These are phyloP conservation scores for Eulemur rufifrons DNA, from an alignment of 2,113 vertebrate species.

Conservation along the genomic window DNA sequence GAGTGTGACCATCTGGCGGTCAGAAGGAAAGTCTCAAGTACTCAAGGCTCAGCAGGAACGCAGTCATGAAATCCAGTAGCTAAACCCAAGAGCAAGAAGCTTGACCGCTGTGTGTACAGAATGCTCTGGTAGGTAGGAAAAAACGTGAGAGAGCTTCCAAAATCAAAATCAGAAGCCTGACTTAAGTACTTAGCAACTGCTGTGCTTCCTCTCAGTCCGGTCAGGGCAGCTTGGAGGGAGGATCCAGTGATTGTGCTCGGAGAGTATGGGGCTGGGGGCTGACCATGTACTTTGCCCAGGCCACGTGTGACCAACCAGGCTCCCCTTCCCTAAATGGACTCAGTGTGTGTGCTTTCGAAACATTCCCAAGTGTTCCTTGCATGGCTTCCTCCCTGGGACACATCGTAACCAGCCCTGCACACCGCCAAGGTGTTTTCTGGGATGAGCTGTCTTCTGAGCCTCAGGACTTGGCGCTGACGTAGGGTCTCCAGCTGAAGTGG, in stretches of 20 bases:
- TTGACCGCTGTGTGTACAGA: not conserved
- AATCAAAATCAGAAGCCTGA: not conserved
- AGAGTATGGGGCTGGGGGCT: not conserved
- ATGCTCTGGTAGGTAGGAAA: not conserved
- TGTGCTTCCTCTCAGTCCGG: not conserved
- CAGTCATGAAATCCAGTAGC: accelerated
- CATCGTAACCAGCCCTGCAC: not conserved
- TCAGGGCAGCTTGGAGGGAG: not conserved
- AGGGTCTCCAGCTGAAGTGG: not conserved
- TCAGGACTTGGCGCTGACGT: not conserved
- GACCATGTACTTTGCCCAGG: not conserved
- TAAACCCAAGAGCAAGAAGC: not conserved
- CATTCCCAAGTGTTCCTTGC: too few species aligned
- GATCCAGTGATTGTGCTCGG: not conserved
- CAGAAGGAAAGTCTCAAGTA: not conserved
- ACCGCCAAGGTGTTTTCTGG: not conserved
- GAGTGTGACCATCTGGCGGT: not conserved
- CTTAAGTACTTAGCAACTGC: not conserved
- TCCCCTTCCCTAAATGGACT: not conserved
- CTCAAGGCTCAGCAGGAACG: not conserved
- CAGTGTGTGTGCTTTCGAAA: not conserved
- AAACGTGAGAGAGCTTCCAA: not conserved
- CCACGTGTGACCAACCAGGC: not conserved
- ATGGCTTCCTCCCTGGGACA: not conserved
- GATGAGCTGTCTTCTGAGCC: not conserved